Evolutionary conservation across 2,113 vertebrate species (phyloP).

Genomic region (Nycticorax nycticorax): DNA sequence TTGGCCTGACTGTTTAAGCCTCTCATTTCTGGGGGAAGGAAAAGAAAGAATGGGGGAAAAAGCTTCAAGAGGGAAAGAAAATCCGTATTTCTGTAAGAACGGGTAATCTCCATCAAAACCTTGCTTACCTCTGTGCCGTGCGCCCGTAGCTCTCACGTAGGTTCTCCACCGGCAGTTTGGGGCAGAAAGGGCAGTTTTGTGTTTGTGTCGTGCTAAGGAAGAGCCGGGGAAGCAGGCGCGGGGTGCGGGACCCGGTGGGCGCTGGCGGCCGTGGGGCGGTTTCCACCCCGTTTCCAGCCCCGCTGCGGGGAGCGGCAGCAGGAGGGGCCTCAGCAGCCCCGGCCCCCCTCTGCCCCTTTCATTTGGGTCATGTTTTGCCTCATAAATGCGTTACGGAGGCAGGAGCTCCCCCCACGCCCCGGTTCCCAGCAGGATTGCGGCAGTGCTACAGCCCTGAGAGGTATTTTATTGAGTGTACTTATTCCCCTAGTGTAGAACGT

Average conservation of each 20-base stretch:
- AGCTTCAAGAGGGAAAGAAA: neutral
- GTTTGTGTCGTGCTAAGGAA: neutral
- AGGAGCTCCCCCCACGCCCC: neutral
- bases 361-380: neutral
- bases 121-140: neutral
- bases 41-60: neutral
- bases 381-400: too few species aligned
- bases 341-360: too few species aligned
- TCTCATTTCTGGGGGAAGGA: neutral
- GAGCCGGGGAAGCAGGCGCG: neutral
- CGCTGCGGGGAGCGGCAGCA: neutral
- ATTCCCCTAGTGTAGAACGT: neutral
- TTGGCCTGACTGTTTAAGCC: neutral
- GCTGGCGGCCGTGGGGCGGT: neutral
- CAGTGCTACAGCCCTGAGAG: neutral
- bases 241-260: too few species aligned
- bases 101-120: neutral
- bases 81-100: neutral
- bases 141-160: fast-evolving
- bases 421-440: neutral
- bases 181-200: neutral
- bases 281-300: neutral
- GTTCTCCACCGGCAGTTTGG: neutral
- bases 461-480: neutral
- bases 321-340: too few species aligned